Conservation (phyloP, 2,888 invertebrate species). For the Slavum lentiscoides region DNA sequence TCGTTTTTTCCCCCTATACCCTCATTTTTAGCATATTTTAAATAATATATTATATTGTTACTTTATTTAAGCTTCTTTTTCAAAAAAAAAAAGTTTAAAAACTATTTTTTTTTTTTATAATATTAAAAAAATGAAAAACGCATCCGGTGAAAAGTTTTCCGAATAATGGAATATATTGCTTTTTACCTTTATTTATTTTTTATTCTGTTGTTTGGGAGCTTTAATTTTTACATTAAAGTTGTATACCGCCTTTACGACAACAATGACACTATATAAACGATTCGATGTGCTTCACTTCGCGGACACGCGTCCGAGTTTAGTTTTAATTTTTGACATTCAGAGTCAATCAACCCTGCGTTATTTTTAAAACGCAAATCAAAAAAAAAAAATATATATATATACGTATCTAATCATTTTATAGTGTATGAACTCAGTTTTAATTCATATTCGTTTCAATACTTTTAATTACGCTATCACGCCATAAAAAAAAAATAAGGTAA, state of each 20-base stretch:
- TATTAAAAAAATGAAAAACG: conserved; percentile 34
- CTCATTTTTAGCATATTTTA: background rate
- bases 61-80: conserved; percentile 17
- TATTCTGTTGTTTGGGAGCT: background rate
- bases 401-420: too few species aligned
- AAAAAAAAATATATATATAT: too few species aligned
- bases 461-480: too few species aligned
- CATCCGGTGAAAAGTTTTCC: conserved; percentile 24
- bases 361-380: too few species aligned
- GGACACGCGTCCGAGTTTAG: too few species aligned
- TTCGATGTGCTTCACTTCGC: too few species aligned
- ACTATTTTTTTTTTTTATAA: conserved; percentile 16
- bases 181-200: background rate
- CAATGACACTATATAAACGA: too few species aligned
- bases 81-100: conserved; percentile 5
- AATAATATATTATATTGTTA: conserved; percentile 29
- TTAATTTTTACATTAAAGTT: conserved; percentile 19
- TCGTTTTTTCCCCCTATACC: background rate
- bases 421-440: too few species aligned
- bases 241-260: background rate
- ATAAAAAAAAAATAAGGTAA: too few species aligned
- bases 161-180: conserved; percentile 21
- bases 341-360: too few species aligned
- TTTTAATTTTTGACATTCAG: too few species aligned
- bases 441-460: too few species aligned